Percentiles rank a stretch among this genome's conserved stretches.
Conservation (phyloP, 2,797 vertebrate genomes). For the Petrocephalus schoutedeni region DNA sequence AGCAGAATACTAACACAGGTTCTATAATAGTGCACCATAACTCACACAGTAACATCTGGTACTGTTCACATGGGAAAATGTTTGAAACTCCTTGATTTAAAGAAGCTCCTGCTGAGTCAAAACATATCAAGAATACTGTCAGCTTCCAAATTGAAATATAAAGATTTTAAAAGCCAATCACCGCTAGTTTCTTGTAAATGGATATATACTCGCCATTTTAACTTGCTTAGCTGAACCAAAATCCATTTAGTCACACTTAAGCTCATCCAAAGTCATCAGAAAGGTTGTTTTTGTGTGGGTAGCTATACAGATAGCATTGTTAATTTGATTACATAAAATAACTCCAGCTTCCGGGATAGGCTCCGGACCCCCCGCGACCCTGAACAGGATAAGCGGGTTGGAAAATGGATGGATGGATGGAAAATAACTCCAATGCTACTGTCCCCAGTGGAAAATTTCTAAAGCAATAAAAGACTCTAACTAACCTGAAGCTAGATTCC, state of each 20-base stretch:
- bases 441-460: not conserved
- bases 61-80: not conserved
- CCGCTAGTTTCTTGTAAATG: conserved; percentile 34
- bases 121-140: conserved; percentile 18
- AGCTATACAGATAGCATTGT: conserved; percentile 24
- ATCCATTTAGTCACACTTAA: conserved; percentile 33
- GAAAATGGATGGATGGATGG: too few species aligned
- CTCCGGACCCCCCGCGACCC: too few species aligned
- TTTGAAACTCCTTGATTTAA: not conserved
- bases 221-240: conserved; percentile 42
- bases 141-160: conserved; percentile 32
- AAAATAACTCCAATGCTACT: conserved; percentile 20
- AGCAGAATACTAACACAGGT: not conserved
- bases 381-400: too few species aligned
- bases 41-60: not conserved
- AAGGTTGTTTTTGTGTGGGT: conserved; percentile 34
- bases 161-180: conserved; percentile 42
- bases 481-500: conserved; percentile 1
- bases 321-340: conserved; percentile 37
- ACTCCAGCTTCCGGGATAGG: too few species aligned
- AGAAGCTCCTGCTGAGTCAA: conserved; percentile 9
- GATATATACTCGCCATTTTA: conserved; percentile 47
- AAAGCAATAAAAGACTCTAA: not conserved
- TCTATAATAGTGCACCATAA: not conserved
- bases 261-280: conserved; percentile 30